Conservation (phyloP, 1,140 invertebrate genomes). For the Brachionus sp. region DNA sequence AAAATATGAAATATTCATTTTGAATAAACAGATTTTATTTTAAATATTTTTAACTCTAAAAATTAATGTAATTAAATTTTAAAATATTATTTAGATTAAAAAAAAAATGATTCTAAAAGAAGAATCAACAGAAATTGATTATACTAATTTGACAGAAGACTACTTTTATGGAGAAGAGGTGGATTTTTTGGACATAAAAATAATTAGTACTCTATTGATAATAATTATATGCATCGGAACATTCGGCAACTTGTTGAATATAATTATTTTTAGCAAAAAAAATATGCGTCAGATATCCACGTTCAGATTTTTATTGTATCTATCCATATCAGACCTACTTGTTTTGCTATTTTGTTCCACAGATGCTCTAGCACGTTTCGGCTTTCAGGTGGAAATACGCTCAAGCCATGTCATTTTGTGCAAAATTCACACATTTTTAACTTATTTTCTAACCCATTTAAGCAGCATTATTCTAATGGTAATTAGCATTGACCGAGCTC, state of each 20-base stretch:
- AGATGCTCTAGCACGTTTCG: background rate
- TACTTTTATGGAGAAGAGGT: background rate
- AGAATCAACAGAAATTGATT: background rate
- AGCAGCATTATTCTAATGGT: constrained; percentile 13
- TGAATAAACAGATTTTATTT: background rate
- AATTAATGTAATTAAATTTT: background rate
- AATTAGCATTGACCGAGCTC: constrained; percentile 22
- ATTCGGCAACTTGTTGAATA: constrained; percentile 15
- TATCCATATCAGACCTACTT: constrained; percentile 21
- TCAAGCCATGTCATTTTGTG: background rate
- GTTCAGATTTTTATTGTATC: constrained; percentile 29
- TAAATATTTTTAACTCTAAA: background rate
- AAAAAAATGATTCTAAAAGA: background rate
- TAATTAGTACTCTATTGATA: background rate
- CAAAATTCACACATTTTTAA: constrained; percentile 42
- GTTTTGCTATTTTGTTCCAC: background rate
- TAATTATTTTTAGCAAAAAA: constrained; percentile 17
- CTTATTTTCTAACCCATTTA: constrained; percentile 39
- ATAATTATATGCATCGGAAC: background rate
- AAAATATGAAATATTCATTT: no score
- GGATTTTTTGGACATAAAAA: background rate
- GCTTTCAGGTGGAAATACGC: constrained; percentile 26
- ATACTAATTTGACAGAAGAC: background rate
- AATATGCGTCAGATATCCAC: constrained; percentile 28
- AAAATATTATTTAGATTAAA: background rate